Percentiles rank a stretch among this genome's conserved stretches.
These are phyloP conservation scores for Andrena hattorfiana DNA, from an alignment of 2,888 invertebrate species.

Conservation along the genomic window DNA sequence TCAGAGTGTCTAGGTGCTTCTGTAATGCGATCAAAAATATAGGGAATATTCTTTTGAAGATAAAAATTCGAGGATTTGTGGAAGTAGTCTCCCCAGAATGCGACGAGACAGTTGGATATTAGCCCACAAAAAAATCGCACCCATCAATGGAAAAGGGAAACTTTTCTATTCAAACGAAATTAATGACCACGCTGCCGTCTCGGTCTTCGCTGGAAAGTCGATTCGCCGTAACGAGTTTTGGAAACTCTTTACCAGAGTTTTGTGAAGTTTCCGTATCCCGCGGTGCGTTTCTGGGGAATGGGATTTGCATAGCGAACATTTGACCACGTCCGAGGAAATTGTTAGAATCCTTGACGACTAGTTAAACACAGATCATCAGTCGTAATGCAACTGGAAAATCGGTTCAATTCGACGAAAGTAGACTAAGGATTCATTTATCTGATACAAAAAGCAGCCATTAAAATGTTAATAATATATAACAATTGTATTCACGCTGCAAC, in stretches of 20 bases:
- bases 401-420: too few relatives aligned
- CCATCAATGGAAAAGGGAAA: slow-evolving; percentile 24
- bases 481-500: too few relatives aligned
- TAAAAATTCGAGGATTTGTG: not conserved
- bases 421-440: too few relatives aligned
- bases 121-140: slow-evolving; percentile 1
- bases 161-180: slow-evolving; percentile 50
- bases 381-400: not conserved
- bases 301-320: not conserved
- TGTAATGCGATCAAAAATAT: not conserved
- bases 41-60: not conserved
- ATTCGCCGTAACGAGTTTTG: slow-evolving; percentile 51
- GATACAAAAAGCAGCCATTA: too few relatives aligned
- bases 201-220: slow-evolving; percentile 32
- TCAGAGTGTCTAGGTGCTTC: too few relatives aligned
- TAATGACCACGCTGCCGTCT: slow-evolving; percentile 31
- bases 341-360: not conserved
- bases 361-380: not conserved
- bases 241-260: slow-evolving; percentile 27
- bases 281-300: not conserved
- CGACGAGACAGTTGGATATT: not conserved
- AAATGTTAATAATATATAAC: too few relatives aligned
- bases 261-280: not conserved
- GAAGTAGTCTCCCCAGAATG: not conserved
- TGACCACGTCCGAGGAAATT: not conserved